Evolutionary conservation across 2,888 invertebrate genomes (phyloP), one percentile per base, ranked within the genome.

Genomic region (Caradrina clavipalpis): DNA sequence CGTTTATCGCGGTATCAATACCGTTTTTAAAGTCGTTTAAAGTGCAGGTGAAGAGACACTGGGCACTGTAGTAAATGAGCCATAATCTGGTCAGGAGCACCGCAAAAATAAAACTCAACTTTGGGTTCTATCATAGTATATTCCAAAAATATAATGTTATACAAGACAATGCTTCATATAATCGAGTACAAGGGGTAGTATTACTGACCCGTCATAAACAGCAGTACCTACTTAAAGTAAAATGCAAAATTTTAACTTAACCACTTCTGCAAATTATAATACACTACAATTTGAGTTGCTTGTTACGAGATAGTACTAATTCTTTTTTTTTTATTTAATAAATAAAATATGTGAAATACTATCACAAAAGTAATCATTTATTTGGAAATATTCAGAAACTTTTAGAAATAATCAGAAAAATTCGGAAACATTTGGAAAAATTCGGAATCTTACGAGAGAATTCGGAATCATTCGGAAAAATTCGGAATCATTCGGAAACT

Each of bases 61-160:
- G 2, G 2, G 26, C n/a, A n/a, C n/a, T n/a, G 26, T 26, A 26
- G 26, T 26, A 26, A 26, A 26, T 26, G 4, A 4, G 26, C 26
- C 2, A 26, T 26, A 3, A 4, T 26, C 26, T 26, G 26, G 26
- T 26, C 26, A 26, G 26, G 26, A 26, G 2, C 26, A 4, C 2
- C 42, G 19, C 13, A 39, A 56, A 80, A 88, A 78, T 85, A 76
- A 91, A 90, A 90, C 74, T 71, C 80, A 73, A 77, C 66, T 75
- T 66, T 80, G 19, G 57, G 85, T 87, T 91, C 92, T 94, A 93
- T 93, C 91, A 91, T 94, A 93, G 91, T 95, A 93, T 94, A 95
- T 93, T 95, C 93, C 93, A 95, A 95, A 95, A 95, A 95, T 95
- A 95, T 94, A 94, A 92, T 94, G 92, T 93, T 93, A 90, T 92